Evolutionary conservation across 2,113 vertebrate genomes (phyloP).

Genomic region (Isurus oxyrinchus): DNA sequence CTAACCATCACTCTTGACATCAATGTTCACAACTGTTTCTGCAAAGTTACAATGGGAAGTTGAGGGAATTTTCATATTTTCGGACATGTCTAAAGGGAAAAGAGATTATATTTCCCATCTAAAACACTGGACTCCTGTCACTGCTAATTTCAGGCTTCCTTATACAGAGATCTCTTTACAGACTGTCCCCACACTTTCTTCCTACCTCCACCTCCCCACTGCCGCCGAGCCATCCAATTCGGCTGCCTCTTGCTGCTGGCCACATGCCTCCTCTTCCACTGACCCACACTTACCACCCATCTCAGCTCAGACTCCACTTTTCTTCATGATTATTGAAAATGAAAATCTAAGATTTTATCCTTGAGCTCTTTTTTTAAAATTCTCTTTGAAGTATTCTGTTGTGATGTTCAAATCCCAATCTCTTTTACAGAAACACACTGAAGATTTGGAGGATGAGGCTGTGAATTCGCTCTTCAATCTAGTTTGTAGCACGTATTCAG

Average conservation of each 20-base stretch:
- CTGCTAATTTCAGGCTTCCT: background rate
- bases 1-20: no score
- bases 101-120: background rate
- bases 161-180: background rate
- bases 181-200: no score
- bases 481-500: constrained; percentile 69
- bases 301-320: background rate
- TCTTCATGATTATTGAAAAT: background rate
- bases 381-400: background rate
- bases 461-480: constrained; percentile 55
- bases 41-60: no score
- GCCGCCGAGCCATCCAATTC: background rate
- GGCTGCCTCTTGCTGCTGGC: background rate
- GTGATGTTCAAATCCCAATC: background rate
- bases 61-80: no score
- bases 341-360: background rate
- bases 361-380: background rate
- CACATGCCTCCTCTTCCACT: background rate
- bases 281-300: no score
- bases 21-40: no score
- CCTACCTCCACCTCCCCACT: no score
- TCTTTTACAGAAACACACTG: constrained; percentile 53
- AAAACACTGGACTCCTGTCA: no score
- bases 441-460: constrained; percentile 53
- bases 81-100: no score